Evolutionary conservation across 2,113 vertebrate genomes (phyloP), one percentile per base, ranked within the genome.

Genomic region (Urocolius indicus): DNA sequence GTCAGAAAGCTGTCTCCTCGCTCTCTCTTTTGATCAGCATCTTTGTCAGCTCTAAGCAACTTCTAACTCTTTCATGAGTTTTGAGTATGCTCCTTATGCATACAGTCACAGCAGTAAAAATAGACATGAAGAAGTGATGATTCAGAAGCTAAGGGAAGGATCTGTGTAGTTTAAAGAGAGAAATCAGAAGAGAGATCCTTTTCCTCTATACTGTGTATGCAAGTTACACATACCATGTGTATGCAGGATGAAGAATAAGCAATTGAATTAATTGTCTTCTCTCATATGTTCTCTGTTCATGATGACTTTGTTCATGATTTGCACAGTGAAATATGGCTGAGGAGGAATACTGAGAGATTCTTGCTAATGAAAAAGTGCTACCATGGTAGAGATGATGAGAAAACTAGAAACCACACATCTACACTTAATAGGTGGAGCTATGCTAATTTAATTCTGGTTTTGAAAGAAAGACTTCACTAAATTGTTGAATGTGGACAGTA

Each of bases 221-320:
- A 52, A 79, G 49, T 45, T 57, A 1, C 30, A 32, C 10, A 51
- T 76, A 12, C 29, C 62, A 1, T 18, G 30, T 13, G 45, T 20
- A 8, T 16, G 36, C 52, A 95, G 73, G 10, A 73, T 72, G 74
- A 71, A 69, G 65, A 92, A 55, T 11, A 32, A 84, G 59, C 26
- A 12, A 6, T 48, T 45, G 38, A 74, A 90, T 90, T 92, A 69
- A 62, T 86, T 90, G 92, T 86, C 76, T 71, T 32, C 55, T 91
- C 84, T 93, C 81, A 87, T 82, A 67, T 93, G 66, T 65, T 93
- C 84, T 82, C 73, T 88, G 49, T 80, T 90, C 76, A 6, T 32
- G 32, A 68, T 68, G 87, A 82, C 84, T 41, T 41, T 41, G 38
- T 41, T 41, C 38, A 62, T 91, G 86, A 86, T 92, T 77, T 93